phyloP scores from a whole-genome alignment of 2,888 invertebrate genomes.

The Melangyna quadrimaculata region DNA sequence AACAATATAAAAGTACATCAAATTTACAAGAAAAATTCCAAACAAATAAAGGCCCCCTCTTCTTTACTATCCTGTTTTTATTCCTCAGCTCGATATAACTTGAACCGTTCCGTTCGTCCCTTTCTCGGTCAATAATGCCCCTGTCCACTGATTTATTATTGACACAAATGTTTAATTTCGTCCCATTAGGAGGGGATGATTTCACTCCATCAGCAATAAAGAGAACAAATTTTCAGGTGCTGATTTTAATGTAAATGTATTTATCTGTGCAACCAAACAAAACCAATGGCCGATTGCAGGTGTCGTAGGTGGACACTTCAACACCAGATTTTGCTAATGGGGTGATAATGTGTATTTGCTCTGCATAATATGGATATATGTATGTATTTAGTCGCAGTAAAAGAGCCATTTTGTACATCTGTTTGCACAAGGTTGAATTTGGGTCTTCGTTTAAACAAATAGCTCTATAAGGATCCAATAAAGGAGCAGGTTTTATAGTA shows the following conservation, averaged over 20 bases:
- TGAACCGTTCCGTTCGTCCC: neutral
- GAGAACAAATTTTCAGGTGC: neutral
- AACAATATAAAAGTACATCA: no score
- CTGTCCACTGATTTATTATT: constrained; percentile 37
- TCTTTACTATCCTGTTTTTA: neutral
- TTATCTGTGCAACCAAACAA: neutral
- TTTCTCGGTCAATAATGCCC: neutral
- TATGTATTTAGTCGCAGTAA: neutral
- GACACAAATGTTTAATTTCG: neutral
- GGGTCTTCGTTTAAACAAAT: neutral
- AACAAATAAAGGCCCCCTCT: neutral
- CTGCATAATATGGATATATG: no score
- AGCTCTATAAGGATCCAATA: no score
- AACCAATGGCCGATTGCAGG: constrained; percentile 3
- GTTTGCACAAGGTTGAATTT: constrained; percentile 2
- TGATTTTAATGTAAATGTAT: neutral
- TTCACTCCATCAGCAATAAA: constrained; percentile 1
- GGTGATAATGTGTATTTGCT: neutral
- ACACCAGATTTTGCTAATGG: neutral
- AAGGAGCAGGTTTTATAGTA: constrained; percentile 3
- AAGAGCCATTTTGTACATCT: neutral
- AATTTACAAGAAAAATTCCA: neutral
- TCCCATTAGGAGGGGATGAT: constrained; percentile 16
- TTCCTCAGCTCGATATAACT: neutral
- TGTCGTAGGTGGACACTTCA: constrained; percentile 17